Conservation (phyloP, 2,888 invertebrate genomes). For the Dasysyrphus albostriatus region DNA sequence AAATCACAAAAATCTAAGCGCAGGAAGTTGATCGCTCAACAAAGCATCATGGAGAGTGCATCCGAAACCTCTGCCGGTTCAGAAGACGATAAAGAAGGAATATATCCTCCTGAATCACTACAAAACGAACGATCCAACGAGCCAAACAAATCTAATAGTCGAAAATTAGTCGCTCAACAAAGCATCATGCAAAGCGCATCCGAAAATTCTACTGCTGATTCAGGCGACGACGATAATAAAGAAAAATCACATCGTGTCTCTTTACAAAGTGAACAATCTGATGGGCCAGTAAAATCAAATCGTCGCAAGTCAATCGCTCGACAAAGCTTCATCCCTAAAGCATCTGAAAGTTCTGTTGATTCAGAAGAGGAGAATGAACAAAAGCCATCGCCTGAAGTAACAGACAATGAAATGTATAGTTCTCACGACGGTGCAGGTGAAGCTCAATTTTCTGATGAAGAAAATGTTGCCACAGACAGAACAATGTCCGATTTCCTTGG, state of each 20-base stretch:
- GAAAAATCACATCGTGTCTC: neutral
- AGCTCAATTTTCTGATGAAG: slow-evolving; percentile 47
- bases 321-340: neutral
- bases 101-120: too few relatives aligned
- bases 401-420: slow-evolving; percentile 8
- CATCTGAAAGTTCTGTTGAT: neutral
- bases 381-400: slow-evolving; percentile 5
- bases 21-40: neutral
- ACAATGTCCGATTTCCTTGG: slow-evolving; percentile 42
- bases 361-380: neutral
- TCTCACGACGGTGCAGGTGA: slow-evolving; percentile 24
- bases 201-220: slow-evolving; percentile 9
- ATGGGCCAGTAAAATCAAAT: neutral
- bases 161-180: slow-evolving; percentile 8
- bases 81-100: neutral
- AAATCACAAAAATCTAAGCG: neutral
- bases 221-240: neutral
- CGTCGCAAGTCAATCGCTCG: neutral
- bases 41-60: neutral
- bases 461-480: slow-evolving; percentile 10
- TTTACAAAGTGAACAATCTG: neutral
- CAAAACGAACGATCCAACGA: neutral
- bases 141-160: neutral
- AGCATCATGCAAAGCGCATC: neutral
- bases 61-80: neutral